These are phyloP conservation scores for Mus spicilegus DNA, from an alignment of 2,113 vertebrate species.

Conservation along the genomic window DNA sequence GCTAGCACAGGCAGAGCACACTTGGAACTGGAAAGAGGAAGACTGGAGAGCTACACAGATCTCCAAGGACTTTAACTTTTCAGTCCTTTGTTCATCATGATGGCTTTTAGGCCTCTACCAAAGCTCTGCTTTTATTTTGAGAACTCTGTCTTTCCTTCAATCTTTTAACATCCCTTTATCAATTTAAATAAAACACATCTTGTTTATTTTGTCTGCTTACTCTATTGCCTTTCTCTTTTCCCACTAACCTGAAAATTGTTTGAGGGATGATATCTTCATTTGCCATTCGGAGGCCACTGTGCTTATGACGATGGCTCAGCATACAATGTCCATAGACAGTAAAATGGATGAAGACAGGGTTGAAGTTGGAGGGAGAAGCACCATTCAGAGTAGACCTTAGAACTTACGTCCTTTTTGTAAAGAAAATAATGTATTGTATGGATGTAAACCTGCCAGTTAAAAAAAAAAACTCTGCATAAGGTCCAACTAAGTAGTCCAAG, in stretches of 20 bases:
- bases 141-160: background rate
- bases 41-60: background rate
- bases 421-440: too few species aligned
- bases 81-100: background rate
- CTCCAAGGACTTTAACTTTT: background rate
- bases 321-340: background rate
- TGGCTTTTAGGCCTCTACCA: background rate
- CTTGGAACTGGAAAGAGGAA: background rate
- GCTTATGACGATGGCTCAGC: background rate
- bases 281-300: background rate
- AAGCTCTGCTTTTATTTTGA: background rate
- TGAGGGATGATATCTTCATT: background rate
- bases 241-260: background rate
- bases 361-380: background rate
- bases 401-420: background rate
- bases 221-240: background rate
- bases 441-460: too few species aligned
- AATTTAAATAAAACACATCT: background rate
- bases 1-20: background rate
- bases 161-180: background rate
- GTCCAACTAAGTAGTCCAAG: too few species aligned
- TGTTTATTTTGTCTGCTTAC: slow-evolving; percentile 9
- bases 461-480: too few species aligned
- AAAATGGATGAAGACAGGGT: background rate
- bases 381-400: background rate